phyloP scores from a whole-genome alignment of 2,888 invertebrate species.

The Pharmacophagus antenor region DNA sequence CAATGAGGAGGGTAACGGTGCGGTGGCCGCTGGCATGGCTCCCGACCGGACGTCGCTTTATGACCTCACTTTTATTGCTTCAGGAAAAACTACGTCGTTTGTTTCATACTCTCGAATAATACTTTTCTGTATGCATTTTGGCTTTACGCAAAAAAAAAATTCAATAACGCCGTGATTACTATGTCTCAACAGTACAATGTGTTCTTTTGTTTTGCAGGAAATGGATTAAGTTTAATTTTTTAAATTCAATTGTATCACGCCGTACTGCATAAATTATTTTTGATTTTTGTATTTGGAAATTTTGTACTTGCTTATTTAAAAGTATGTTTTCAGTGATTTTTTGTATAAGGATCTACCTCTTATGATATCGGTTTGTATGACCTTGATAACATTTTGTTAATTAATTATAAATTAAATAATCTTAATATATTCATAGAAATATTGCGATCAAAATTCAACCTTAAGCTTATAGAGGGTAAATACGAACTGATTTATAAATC shows the following conservation, averaged over 20 bases:
- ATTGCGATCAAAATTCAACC: conserved; percentile 1
- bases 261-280: not conserved
- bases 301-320: too few relatives aligned
- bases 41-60: conserved; percentile 72
- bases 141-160: conserved; percentile 29
- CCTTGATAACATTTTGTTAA: too few relatives aligned
- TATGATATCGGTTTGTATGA: too few relatives aligned
- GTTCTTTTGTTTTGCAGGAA: conserved; percentile 17
- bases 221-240: conserved; percentile 11
- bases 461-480: conserved; percentile 1
- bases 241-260: conserved; percentile 7
- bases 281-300: not conserved
- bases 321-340: too few relatives aligned
- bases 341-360: too few relatives aligned
- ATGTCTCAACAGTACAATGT: conserved; percentile 13
- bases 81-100: conserved; percentile 69
- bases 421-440: not conserved
- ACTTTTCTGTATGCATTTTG: conserved; percentile 28
- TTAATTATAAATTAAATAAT: not conserved
- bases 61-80: conserved; percentile 72
- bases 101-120: conserved; percentile 44
- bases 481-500: conserved; percentile 20
- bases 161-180: conserved; percentile 22
- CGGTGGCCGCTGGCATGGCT: conserved; percentile 60
- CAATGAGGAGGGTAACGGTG: conserved; percentile 46